These are phyloP conservation scores for Melanaphis sacchari DNA, from an alignment of 1,140 invertebrate genomes.

Conservation along the genomic window DNA sequence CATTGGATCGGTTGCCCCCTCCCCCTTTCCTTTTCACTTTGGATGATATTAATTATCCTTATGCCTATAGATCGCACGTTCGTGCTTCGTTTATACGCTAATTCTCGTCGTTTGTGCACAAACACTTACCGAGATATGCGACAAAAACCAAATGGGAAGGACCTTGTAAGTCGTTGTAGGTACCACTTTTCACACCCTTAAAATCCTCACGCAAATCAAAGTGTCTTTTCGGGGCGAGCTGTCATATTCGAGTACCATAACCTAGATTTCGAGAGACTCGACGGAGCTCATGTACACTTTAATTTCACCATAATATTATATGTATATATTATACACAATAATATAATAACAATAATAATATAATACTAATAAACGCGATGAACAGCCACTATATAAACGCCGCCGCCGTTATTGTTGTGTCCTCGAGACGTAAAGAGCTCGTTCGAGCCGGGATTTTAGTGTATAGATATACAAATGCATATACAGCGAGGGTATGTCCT, in stretches of 20 bases:
- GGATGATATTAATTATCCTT: background rate
- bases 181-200: background rate
- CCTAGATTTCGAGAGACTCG: background rate
- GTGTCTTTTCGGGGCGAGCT: background rate
- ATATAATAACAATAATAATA: conserved; percentile 13
- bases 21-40: no score
- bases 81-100: background rate
- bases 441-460: background rate
- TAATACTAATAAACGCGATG: background rate
- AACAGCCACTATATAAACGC: background rate
- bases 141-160: background rate
- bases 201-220: background rate
- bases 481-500: background rate
- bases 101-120: background rate
- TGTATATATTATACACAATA: no score
- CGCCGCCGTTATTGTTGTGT: background rate
- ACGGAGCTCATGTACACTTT: background rate
- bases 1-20: background rate
- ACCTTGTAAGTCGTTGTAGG: background rate
- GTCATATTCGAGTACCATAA: background rate
- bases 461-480: background rate
- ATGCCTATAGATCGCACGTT: no score
- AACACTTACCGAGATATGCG: background rate
- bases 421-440: conserved; percentile 1
- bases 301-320: no score